Percentiles rank a stretch among this genome's conserved stretches.
Evolutionary conservation across 2,888 invertebrate genomes (phyloP).

Genomic region (Acanthosepion esculentum): DNA sequence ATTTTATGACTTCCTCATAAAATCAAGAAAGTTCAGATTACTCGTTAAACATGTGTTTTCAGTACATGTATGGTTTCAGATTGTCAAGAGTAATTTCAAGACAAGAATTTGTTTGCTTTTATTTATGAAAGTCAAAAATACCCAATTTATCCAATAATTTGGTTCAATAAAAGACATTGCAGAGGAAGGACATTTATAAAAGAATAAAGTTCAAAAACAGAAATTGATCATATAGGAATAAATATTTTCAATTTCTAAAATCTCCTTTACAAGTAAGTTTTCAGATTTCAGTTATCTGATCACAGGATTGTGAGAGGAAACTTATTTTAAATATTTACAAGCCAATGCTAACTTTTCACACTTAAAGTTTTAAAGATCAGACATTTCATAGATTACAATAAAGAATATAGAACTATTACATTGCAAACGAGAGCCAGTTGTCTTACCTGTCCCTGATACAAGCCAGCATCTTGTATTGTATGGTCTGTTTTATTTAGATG

Average conservation of each 20-base stretch:
- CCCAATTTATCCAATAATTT: neutral
- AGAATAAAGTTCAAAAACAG: neutral
- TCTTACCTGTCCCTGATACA: conserved; percentile 74
- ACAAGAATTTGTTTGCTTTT: no score
- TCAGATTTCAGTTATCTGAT: neutral
- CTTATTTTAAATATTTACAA: neutral
- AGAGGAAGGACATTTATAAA: neutral
- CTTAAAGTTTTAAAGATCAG: neutral
- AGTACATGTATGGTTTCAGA: neutral
- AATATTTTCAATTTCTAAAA: neutral
- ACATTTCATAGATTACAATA: neutral
- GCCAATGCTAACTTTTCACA: no score
- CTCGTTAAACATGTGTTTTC: neutral
- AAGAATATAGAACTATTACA: neutral
- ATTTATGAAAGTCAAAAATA: no score
- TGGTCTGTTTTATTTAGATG: conserved; percentile 73
- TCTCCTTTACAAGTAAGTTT: neutral
- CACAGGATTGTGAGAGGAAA: neutral
- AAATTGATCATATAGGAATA: neutral
- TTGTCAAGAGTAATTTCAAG: neutral
- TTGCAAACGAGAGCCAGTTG: neutral
- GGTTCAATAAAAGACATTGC: neutral
- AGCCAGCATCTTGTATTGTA: conserved; percentile 75
- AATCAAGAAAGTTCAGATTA: neutral
- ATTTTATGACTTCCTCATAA: no score